phyloP scores from a whole-genome alignment of 2,888 invertebrate genomes.

The Folsomia manolachei region DNA sequence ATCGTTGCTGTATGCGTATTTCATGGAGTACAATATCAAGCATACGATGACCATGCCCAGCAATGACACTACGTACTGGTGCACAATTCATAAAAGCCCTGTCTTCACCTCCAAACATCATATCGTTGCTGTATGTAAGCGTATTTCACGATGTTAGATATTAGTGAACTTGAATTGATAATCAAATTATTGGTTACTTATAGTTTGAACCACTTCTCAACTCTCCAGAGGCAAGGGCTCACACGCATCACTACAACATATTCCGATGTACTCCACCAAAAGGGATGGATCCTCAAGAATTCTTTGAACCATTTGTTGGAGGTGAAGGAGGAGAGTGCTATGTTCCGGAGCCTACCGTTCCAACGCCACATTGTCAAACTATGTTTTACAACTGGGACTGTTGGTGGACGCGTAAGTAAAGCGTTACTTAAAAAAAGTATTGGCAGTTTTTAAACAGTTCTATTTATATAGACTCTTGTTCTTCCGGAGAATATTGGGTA shows the following conservation, averaged over 20 bases:
- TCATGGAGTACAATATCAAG: not conserved
- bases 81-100: slow-evolving; percentile 78
- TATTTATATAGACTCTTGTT: slow-evolving; percentile 9
- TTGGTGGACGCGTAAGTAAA: not conserved
- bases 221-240: not conserved
- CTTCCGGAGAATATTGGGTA: slow-evolving; percentile 13
- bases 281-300: not conserved
- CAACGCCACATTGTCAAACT: not conserved
- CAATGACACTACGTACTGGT: slow-evolving; percentile 77
- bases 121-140: slow-evolving; percentile 73
- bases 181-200: not conserved
- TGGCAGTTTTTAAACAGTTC: not conserved
- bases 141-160: no score
- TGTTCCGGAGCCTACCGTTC: not conserved
- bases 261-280: not conserved
- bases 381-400: slow-evolving; percentile 10
- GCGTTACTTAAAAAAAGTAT: not conserved
- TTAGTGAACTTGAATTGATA: no score
- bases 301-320: not conserved
- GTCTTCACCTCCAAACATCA: slow-evolving; percentile 69
- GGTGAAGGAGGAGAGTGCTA: not conserved
- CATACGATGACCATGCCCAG: slow-evolving; percentile 17
- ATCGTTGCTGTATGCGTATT: slow-evolving; percentile 76
- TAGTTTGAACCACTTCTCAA: not conserved
- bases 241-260: slow-evolving; percentile 16